Base-by-base conservation (phyloP, 2,113 vertebrate genomes). In the Mastomys natalensis region DNA sequence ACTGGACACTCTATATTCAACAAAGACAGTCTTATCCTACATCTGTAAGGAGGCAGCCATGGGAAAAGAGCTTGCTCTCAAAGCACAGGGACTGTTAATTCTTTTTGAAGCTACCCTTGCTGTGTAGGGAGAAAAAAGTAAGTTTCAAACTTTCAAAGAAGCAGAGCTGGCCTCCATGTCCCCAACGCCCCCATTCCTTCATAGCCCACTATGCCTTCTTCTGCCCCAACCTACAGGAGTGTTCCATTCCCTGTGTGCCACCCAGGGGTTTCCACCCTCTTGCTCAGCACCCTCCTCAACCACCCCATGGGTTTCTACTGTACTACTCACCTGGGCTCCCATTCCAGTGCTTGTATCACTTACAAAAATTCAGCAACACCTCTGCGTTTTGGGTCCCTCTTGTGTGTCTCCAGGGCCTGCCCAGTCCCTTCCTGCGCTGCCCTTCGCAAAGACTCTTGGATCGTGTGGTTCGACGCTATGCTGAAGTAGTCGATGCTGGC, bases 361-460 rank as follows among this genome's bases (percentile, higher is more conserved):
- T 2, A 22, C 15, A 6, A 90, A 51, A 2, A 1, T 62, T 92
- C 45, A 85, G 48, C 45, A 66, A 1, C 7, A 21, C 34, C 60
- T 34, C 19, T 40, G 62, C 8, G 19, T 53, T 40, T 0, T 4
- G 45, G 31, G 1, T 72, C 26, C 86, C 78, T 92, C 64, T 82
- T 76, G 16, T 17, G 17, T 64, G n/a, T 60, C 5, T 0, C 0
- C 95, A 99, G 99, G 99, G 99, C 84, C 98, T 99, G 87, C 40
- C 98, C 11, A 98, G 98, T 76, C 99, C 99, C 0, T 66, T 99
- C 97, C 97, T 99, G 92, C 98, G 98, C 92, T 99, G 99, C 91
- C 99, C 99, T 0, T 99, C 99, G 3, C 99, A 99, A 96, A 97
- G 99, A 37, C 98, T 99, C 51, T 97, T 99, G 97, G 99, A 99